These are phyloP conservation scores for Drosophila sordidula DNA, from an alignment of 2,888 invertebrate genomes.

Conservation along the genomic window DNA sequence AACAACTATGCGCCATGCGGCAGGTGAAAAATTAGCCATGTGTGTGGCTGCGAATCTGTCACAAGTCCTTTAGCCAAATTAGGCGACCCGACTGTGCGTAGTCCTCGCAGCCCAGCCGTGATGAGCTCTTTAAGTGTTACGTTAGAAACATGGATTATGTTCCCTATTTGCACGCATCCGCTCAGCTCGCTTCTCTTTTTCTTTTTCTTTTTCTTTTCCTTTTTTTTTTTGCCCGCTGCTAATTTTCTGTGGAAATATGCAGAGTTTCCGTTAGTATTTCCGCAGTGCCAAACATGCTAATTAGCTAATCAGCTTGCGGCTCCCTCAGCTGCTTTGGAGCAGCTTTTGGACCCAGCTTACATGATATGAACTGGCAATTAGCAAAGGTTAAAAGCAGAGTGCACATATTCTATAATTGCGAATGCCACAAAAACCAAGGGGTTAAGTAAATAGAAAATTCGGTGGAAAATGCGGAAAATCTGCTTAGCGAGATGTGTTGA, in stretches of 20 bases:
- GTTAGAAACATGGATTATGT: conserved; percentile 29
- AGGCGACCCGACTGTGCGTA: conserved; percentile 32
- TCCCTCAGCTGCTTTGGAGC: neutral
- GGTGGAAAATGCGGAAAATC: neutral
- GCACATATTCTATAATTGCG: conserved; percentile 16
- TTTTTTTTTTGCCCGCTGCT: neutral
- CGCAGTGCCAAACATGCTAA: conserved; percentile 26
- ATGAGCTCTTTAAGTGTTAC: conserved; percentile 23
- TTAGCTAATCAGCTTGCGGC: conserved; percentile 50
- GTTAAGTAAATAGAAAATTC: neutral
- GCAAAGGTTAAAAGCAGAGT: conserved; percentile 18
- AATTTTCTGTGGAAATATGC: conserved; percentile 1
- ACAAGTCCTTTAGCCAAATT: conserved; percentile 36
- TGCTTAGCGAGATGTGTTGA: neutral
- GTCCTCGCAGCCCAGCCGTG: neutral
- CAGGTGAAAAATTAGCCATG: conserved; percentile 42
- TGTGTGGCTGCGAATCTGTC: conserved; percentile 23
- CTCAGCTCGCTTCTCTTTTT: neutral
- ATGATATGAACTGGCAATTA: conserved; percentile 30
- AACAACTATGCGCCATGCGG: conserved; percentile 21
- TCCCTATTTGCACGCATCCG: conserved; percentile 25
- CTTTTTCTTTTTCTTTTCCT: neutral
- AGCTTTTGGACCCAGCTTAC: neutral
- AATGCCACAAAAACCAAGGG: neutral
- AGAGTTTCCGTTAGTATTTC: conserved; percentile 16